A percentile compares a stretch with the other conserved stretches of the same genome.
These are phyloP conservation scores for Bothrops jararaca DNA, from an alignment of 2,113 vertebrate genomes.

Conservation along the genomic window DNA sequence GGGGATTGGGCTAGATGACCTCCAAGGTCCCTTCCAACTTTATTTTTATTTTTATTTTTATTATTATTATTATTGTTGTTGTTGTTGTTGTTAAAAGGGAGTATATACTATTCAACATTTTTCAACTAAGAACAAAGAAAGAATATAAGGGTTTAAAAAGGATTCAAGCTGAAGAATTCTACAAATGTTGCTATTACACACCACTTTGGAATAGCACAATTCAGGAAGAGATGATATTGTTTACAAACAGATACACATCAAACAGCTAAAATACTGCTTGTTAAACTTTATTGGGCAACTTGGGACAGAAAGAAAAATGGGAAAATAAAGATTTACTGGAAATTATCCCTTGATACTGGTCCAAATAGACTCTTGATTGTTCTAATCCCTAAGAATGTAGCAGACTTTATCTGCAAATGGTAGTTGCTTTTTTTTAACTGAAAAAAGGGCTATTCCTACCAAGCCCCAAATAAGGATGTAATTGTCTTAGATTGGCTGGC, in stretches of 20 bases:
- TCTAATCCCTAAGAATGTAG: neutral
- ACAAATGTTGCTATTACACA: neutral
- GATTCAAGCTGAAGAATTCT: neutral
- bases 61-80: too few relatives aligned
- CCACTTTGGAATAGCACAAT: neutral
- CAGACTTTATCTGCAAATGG: neutral
- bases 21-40: too few relatives aligned
- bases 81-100: neutral
- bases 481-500: neutral
- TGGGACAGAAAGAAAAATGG: neutral
- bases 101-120: neutral
- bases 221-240: neutral
- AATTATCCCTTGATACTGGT: neutral
- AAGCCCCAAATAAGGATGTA: neutral
- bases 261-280: neutral
- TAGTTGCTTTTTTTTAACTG: neutral
- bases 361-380: neutral
- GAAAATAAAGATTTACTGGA: neutral
- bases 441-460: neutral
- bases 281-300: neutral
- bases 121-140: neutral
- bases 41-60: too few relatives aligned
- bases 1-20: too few relatives aligned
- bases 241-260: neutral
- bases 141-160: neutral